Conservation (phyloP, 2,797 vertebrate genomes). For the Caiman crocodilus region DNA sequence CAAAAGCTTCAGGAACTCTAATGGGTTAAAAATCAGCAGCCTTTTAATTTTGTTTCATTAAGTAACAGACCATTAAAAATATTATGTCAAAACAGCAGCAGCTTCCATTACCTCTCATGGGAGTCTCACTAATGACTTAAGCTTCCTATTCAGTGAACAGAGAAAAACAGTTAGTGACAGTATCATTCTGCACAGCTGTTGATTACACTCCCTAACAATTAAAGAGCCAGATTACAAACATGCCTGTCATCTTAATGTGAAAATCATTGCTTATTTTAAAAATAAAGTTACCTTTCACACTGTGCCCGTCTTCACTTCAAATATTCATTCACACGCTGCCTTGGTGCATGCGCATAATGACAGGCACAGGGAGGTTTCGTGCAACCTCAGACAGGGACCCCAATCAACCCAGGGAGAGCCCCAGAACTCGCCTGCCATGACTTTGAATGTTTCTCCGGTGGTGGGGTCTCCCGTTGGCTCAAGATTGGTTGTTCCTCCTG, state of each 20-base stretch:
- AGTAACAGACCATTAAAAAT: background rate
- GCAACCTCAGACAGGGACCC: no score
- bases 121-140: background rate
- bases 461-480: no score
- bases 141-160: background rate
- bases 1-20: background rate
- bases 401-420: no score
- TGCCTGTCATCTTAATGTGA: background rate
- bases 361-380: no score
- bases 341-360: no score
- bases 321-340: no score
- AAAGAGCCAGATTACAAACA: background rate
- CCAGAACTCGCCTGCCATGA: no score
- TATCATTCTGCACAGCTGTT: background rate
- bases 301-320: background rate
- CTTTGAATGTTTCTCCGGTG: no score
- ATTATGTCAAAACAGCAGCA: no score
- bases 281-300: background rate
- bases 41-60: constrained; percentile 7
- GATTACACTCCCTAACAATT: background rate
- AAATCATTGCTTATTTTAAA: background rate
- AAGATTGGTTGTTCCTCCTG: no score
- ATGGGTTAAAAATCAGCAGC: background rate
- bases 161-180: background rate
- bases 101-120: background rate